Base-by-base conservation (phyloP, 2,888 invertebrate species). In the Microplitis deprimator region DNA sequence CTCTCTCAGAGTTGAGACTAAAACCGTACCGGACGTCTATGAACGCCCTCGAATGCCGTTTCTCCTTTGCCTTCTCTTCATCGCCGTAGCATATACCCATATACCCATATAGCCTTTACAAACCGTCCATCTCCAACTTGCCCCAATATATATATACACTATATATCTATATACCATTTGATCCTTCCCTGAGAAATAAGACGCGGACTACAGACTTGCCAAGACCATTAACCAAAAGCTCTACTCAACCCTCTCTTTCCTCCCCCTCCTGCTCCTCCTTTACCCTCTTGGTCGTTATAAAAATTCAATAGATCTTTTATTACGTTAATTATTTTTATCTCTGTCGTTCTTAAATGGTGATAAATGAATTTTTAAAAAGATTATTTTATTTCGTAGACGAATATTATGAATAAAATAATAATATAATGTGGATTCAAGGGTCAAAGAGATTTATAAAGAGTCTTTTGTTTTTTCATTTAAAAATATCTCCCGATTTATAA, bases 161-260 rank as follows among this genome's bases (percentile, higher is more conserved):
- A 77, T 77, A 29, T 50, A 39, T 62, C 64, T 50, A 68, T 64
- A 77, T 77, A 77, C 68, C 73, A 77, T 77, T 77, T 77, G 77
- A 73, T 77, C 77, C 73, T 77, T 65, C 73, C 61, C 69, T 64
- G 68, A 65, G 70, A 74, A 77, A 73, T 77, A 77, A 77, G 70
- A 77, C 73, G 65, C 73, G 59, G 60, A 72, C 68, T 73, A 60
- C 73, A 40, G 60, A 72, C 68, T 73, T 73, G 62, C 61, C 73
- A 69, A 67, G 60, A 77, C 67, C 74, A 77, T 74, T 70, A 74
- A 77, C 73, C 73, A 77, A 68, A 77, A 70, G 78, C 79, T 75
- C 76, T 80, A 50, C 50, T 50, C 50, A 50, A 50, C 50, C 50
- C 50, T 50, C 50, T 50, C 77, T 70, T 69, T 78, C 75, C 74